A percentile compares a stretch with the other conserved stretches of the same genome.
phyloP scores from a whole-genome alignment of 2,888 invertebrate genomes.

The Lycophotia porphyrea region DNA sequence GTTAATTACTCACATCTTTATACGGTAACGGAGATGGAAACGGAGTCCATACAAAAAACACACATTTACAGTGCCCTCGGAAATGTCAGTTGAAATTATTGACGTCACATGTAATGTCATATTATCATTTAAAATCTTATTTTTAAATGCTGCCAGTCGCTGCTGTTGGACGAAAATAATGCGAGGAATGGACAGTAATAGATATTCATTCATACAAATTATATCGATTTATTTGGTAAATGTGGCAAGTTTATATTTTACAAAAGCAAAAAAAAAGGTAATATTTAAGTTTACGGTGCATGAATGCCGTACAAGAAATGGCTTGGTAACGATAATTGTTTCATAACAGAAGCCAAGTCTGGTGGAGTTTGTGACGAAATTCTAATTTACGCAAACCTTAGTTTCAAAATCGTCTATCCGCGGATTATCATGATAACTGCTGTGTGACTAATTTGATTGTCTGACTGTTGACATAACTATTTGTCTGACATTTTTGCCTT shows the following conservation, averaged over 20 bases:
- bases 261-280: background rate
- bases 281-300: background rate
- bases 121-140: background rate
- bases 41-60: background rate
- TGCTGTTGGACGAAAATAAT: background rate
- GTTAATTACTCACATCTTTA: background rate
- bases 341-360: background rate
- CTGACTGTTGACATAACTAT: too few relatives aligned
- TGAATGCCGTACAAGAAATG: background rate
- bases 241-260: background rate
- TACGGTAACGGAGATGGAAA: background rate
- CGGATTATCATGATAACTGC: background rate
- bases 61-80: background rate
- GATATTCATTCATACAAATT: background rate
- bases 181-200: background rate
- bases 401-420: background rate
- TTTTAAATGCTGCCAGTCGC: background rate
- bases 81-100: background rate
- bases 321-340: background rate
- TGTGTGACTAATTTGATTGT: background rate
- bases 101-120: background rate
- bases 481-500: too few relatives aligned
- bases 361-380: background rate
- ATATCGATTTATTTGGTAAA: background rate
- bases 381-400: background rate